These are phyloP conservation scores for Dromaius novaehollandiae DNA, from an alignment of 2,113 vertebrate genomes.

Conservation along the genomic window DNA sequence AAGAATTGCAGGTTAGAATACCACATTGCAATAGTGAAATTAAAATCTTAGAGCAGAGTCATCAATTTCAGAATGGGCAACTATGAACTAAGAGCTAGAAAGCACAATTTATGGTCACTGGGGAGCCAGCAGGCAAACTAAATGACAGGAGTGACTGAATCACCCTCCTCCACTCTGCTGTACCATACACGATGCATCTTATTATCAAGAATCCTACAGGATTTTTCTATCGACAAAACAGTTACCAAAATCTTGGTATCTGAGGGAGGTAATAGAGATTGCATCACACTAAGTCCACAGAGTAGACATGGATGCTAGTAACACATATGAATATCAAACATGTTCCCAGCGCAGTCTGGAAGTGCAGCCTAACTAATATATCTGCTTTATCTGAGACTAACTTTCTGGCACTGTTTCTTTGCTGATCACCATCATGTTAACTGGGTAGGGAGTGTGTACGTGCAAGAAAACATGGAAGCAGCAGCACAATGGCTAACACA, in stretches of 20 bases:
- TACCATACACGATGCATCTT: background rate
- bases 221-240: background rate
- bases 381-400: background rate
- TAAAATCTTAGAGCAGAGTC: background rate
- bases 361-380: background rate
- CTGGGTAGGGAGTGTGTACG: accelerated
- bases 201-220: background rate
- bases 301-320: background rate
- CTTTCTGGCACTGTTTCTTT: background rate
- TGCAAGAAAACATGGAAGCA: background rate
- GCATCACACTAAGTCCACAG: background rate
- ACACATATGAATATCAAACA: accelerated
- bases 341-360: background rate
- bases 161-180: slow-evolving; percentile 33
- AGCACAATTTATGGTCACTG: background rate
- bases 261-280: background rate
- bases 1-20: background rate
- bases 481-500: background rate
- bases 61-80: slow-evolving; percentile 9
- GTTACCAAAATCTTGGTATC: background rate
- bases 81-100: background rate
- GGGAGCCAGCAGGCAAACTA: background rate
- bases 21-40: background rate
- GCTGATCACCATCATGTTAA: background rate
- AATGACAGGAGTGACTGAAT: slow-evolving; percentile 16